A percentile compares a stretch with the other conserved stretches of the same genome.
Conservation (phyloP, 37 sponge, comb jelly and placozoan species). For the Chondrosia reniformis region DNA sequence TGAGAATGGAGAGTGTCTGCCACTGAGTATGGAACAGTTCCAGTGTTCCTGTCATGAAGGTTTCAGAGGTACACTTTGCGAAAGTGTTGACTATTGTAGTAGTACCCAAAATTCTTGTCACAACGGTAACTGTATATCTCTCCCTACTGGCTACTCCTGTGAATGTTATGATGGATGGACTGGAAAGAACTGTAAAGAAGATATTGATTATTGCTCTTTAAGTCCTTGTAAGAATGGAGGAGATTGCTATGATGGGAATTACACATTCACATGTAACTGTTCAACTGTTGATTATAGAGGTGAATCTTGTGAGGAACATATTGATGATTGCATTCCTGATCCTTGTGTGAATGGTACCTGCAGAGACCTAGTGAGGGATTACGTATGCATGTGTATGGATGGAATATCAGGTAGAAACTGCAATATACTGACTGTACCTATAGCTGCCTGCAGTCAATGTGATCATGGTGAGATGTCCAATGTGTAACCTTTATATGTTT, state of each 20-base stretch:
- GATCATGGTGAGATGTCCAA: too few species aligned
- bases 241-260: conserved; percentile 16
- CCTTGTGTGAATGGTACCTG: conserved; percentile 65
- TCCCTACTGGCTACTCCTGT: background rate
- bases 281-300: conserved; percentile 34
- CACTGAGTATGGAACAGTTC: background rate
- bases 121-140: background rate
- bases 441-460: background rate
- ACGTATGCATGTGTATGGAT: background rate
- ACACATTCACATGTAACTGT: conserved; percentile 42
- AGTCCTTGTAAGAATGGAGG: conserved; percentile 9
- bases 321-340: conserved; percentile 25
- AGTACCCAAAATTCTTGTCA: background rate
- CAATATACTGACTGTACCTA: too few species aligned
- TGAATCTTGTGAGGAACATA: conserved; percentile 11
- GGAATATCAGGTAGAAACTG: background rate
- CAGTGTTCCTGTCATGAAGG: background rate
- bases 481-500: too few species aligned
- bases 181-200: conserved; percentile 7
- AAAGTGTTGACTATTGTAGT: background rate
- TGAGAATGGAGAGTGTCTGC: conserved; percentile 24
- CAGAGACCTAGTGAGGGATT: background rate
- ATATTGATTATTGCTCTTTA: background rate
- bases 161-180: background rate
- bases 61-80: background rate